A percentile compares a stretch with the other conserved stretches of the same genome.
Evolutionary conservation across 1,140 invertebrate genomes (phyloP).

Genomic region (Brachionus plicatilis): DNA sequence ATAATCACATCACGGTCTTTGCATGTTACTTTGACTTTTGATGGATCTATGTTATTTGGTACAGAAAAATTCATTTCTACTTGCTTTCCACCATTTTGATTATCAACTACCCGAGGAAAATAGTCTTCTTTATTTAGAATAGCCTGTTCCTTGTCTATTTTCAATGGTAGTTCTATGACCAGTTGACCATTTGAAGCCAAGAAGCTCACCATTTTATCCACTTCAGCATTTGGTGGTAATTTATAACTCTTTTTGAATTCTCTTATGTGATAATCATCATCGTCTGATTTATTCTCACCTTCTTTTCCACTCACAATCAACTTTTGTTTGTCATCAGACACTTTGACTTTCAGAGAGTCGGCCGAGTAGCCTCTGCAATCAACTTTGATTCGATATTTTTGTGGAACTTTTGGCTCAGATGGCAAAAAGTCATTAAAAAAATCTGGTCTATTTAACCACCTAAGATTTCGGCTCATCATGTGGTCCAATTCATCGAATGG

Average conservation of each 20-base stretch:
- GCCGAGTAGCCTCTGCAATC: not conserved
- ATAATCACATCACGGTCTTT: not conserved
- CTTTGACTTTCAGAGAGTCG: not conserved
- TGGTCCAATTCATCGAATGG: conserved; percentile 4
- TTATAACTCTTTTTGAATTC: conserved; percentile 24
- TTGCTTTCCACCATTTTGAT: not conserved
- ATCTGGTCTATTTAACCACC: not conserved
- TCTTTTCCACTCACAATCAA: not conserved
- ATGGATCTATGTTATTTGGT: conserved; percentile 17
- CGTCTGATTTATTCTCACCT: not conserved
- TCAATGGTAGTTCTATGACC: conserved; percentile 15
- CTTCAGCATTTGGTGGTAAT: not conserved
- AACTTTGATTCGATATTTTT: not conserved
- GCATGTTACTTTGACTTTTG: not conserved
- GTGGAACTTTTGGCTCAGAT: not conserved
- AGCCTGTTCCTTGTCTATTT: not conserved
- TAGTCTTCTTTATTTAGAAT: not conserved
- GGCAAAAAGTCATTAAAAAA: not conserved
- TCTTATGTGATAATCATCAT: not conserved
- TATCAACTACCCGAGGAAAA: not conserved
- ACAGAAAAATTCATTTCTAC: not conserved
- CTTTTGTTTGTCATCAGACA: not conserved
- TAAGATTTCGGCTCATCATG: not conserved
- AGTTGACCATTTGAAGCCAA: not conserved
- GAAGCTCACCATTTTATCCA: conserved; percentile 25